Evolutionary conservation across 1,140 invertebrate genomes (phyloP), one percentile per base, ranked within the genome.

Genomic region (Lasaia peninsularis): DNA sequence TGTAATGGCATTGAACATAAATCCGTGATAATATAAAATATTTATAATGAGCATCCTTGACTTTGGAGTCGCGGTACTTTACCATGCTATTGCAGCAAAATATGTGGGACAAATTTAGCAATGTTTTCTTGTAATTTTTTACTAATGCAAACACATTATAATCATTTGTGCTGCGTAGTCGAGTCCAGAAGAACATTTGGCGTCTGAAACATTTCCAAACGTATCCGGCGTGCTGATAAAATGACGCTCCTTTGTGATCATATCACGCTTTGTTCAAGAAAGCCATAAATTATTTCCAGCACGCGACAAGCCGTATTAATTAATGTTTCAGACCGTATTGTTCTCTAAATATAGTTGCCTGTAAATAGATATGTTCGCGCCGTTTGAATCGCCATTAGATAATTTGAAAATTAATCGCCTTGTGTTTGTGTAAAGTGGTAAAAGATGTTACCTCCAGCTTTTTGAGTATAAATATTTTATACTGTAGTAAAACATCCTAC

Each of bases 291-390:
- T 58, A 52, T 31, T 40, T 37, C 7, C n/a, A 35, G 33, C 49
- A 48, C 40, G 40, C 40, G 40, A 48, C 49, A 40, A 21, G 14
- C 56, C 32, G 35, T 28, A 20, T 33, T 58, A 35, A 51, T 48
- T 51, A 58, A 52, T 58, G 49, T 58, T 52, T 52, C 56, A 49
- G 49, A 35, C 50, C 35, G 52, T 60, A 61, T 61, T 61, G 59
- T 61, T 51, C 55, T 50, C 59, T 56, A 61, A 56, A 61, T 61
- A 61, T 61, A 61, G 59, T 28, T 20, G 20, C 31, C 6, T 53
- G 20, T 20, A 18, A 33, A 53, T 35, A 52, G 50, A 32, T 51
- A 35, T n/a, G 12, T 32, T 18, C 40, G 40, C 40, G 40, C 40
- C 40, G 40, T 44, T 44, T 44, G 40, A 18, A 44, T 44, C 40